A percentile compares a stretch with the other conserved stretches of the same genome.
These are phyloP conservation scores for Pimpla rufipes DNA, from an alignment of 2,888 invertebrate species.

Conservation along the genomic window DNA sequence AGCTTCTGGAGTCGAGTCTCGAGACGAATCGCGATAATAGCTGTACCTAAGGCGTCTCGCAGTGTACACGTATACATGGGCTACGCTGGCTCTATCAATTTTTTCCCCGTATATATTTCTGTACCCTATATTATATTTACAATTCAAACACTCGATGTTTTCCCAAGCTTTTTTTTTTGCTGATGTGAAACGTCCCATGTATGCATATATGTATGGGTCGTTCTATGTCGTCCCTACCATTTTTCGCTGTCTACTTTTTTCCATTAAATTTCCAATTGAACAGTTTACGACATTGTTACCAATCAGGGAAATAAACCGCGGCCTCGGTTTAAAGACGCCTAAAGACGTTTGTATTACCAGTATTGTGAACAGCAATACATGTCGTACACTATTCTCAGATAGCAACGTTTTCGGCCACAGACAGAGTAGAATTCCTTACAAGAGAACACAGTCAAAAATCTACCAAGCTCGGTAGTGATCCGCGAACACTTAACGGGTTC, in stretches of 20 bases:
- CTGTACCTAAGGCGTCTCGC: slow-evolving; percentile 39
- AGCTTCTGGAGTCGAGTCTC: slow-evolving; percentile 61
- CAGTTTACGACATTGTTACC: too few species aligned
- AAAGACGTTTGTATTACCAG: too few species aligned
- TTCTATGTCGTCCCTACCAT: too few species aligned
- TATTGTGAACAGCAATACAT: slow-evolving; percentile 4
- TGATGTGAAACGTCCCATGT: too few species aligned
- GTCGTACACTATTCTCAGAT: not conserved
- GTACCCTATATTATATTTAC: not conserved
- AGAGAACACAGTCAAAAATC: slow-evolving; percentile 4
- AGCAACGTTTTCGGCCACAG: slow-evolving; percentile 2
- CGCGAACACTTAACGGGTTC: not conserved
- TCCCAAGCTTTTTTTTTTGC: not conserved
- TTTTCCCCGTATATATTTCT: not conserved
- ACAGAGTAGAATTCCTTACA: not conserved
- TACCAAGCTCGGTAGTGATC: not conserved
- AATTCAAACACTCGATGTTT: not conserved
- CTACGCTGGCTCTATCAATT: not conserved
- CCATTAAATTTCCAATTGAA: not conserved
- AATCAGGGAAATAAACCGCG: too few species aligned
- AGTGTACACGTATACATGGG: slow-evolving; percentile 14
- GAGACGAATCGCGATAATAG: slow-evolving; percentile 64
- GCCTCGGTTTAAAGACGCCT: too few species aligned
- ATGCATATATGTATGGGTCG: too few species aligned
- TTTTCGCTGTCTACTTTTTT: not conserved